Evolutionary conservation across 2,113 vertebrate genomes (phyloP).

Genomic region (Eolophus roseicapilla): DNA sequence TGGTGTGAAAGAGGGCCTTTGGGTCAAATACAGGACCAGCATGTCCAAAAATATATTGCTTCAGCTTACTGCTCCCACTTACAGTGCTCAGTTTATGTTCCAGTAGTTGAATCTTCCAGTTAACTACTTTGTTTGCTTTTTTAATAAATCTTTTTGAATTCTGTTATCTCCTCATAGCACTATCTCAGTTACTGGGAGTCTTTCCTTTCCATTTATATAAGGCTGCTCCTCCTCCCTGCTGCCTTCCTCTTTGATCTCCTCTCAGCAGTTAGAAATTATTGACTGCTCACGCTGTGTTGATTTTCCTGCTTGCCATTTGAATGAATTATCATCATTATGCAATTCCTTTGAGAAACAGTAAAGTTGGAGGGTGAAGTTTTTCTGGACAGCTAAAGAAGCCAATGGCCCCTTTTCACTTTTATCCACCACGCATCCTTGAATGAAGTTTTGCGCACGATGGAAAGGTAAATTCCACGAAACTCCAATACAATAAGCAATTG

Average conservation of each 20-base stretch:
- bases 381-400: not conserved
- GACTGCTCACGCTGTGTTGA: not conserved
- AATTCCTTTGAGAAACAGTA: not conserved
- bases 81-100: not conserved
- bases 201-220: constrained; percentile 34
- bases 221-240: constrained; percentile 41
- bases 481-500: not conserved
- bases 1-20: not conserved
- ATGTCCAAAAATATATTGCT: not conserved
- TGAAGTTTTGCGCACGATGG: not conserved
- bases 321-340: constrained; percentile 34
- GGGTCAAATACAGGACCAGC: not conserved
- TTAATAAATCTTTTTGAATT: constrained; percentile 53
- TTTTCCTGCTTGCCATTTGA: constrained; percentile 39
- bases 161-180: not conserved
- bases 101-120: not conserved
- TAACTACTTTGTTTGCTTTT: constrained; percentile 36
- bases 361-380: not conserved
- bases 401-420: not conserved
- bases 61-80: not conserved
- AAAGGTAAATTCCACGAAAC: constrained; percentile 12
- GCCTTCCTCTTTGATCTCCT: constrained; percentile 48
- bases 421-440: not conserved
- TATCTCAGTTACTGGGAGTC: constrained; percentile 32
- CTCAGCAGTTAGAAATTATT: constrained; percentile 28